A percentile compares a stretch with the other conserved stretches of the same genome.
Conservation (phyloP, 2,888 invertebrate species). For the Drosophila maculinotata region DNA sequence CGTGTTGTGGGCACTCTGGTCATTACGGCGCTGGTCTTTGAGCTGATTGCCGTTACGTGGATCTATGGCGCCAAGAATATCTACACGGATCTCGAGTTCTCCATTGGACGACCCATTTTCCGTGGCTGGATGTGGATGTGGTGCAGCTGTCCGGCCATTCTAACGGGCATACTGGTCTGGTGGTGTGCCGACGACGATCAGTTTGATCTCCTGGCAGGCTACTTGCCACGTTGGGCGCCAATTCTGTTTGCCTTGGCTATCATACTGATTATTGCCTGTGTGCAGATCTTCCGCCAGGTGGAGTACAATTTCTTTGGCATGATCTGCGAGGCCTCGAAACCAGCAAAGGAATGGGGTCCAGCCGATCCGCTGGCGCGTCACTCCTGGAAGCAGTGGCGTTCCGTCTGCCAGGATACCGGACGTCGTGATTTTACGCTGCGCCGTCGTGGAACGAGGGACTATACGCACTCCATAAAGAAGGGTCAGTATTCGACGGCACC, state of each 20-base stretch:
- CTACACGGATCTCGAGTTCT: constrained; percentile 85
- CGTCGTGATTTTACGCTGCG: constrained; percentile 84
- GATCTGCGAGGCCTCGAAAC: constrained; percentile 85
- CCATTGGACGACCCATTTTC: constrained; percentile 84
- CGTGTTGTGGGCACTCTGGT: constrained; percentile 84
- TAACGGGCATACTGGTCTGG: constrained; percentile 84
- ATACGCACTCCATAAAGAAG: constrained; percentile 85
- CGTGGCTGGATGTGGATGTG: constrained; percentile 84
- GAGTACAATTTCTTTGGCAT: constrained; percentile 85
- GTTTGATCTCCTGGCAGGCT: constrained; percentile 76
- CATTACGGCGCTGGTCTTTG: constrained; percentile 84
- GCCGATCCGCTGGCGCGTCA: constrained; percentile 85
- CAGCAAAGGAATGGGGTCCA: constrained; percentile 85
- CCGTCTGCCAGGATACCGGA: constrained; percentile 85
- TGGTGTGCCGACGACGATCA: constrained; percentile 84
- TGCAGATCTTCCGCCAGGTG: constrained; percentile 85
- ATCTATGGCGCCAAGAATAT: constrained; percentile 85
- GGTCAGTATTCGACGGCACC: constrained; percentile 84
- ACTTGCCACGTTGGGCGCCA: constrained; percentile 84
- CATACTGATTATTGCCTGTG: constrained; percentile 83
- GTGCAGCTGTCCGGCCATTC: constrained; percentile 83
- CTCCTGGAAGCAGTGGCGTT: constrained; percentile 85
- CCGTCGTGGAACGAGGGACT: constrained; percentile 85
- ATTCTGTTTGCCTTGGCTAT: constrained; percentile 82
- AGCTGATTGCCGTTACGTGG: constrained; percentile 84